These are phyloP conservation scores for Nicator chloris DNA, from an alignment of 2,113 vertebrate genomes.

Conservation along the genomic window DNA sequence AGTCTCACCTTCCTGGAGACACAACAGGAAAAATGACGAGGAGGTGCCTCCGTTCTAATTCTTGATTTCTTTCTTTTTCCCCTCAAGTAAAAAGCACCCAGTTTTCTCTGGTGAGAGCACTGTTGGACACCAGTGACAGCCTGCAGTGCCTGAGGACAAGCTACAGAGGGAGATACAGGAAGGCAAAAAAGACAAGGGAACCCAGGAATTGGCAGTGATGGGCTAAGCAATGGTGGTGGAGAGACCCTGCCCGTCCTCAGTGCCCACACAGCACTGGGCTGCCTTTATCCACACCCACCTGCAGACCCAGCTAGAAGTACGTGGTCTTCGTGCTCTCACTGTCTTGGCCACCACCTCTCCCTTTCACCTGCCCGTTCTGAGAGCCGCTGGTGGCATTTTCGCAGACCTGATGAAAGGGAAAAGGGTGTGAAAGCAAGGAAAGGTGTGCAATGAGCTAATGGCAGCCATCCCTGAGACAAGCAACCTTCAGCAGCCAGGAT, in stretches of 20 bases:
- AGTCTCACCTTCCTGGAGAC: not conserved
- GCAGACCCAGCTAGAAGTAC: not conserved
- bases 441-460: fast-evolving
- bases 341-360: not conserved
- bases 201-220: not conserved
- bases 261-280: not conserved
- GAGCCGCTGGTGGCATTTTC: not conserved
- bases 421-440: not conserved
- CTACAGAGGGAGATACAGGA: not conserved
- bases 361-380: not conserved
- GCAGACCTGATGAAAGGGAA: not conserved
- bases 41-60: not conserved
- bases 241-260: not conserved
- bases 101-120: not conserved
- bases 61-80: not conserved
- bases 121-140: not conserved
- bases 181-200: not conserved
- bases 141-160: not conserved
- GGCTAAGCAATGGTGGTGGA: not conserved
- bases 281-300: not conserved
- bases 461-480: not conserved
- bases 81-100: not conserved
- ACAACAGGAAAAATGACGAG: not conserved
- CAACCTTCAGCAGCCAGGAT: not conserved
- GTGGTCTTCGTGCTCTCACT: not conserved